Evolutionary conservation across 1,140 invertebrate species (phyloP).

Genomic region (Drosophila lowei): DNA sequence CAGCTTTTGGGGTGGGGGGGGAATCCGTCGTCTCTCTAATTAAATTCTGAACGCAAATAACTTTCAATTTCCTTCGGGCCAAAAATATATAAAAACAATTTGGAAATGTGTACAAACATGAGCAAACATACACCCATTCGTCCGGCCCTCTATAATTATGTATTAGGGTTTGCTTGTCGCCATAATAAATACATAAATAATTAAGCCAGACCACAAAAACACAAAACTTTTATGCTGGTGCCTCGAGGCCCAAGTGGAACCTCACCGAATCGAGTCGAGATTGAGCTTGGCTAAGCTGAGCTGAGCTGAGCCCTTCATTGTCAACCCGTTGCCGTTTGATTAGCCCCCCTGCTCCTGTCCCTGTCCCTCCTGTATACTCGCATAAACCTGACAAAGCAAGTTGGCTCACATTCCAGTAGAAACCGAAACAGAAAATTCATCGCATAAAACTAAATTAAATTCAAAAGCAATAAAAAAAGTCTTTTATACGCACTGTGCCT

Average conservation of each 20-base stretch:
- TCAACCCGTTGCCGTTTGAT: slow-evolving; percentile 26
- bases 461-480: slow-evolving; percentile 73
- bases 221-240: not conserved
- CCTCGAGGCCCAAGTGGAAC: not conserved
- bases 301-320: slow-evolving; percentile 28
- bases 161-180: slow-evolving; percentile 29
- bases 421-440: slow-evolving; percentile 22
- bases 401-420: slow-evolving; percentile 56
- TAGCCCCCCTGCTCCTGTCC: not conserved
- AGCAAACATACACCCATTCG: slow-evolving; percentile 48
- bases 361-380: not conserved
- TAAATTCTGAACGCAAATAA: slow-evolving; percentile 71
- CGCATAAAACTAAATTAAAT: slow-evolving; percentile 70
- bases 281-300: too few species aligned
- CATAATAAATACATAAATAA: slow-evolving; percentile 66
- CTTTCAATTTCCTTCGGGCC: slow-evolving; percentile 49
- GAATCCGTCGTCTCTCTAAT: slow-evolving; percentile 35
- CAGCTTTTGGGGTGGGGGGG: not conserved
- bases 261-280: slow-evolving; percentile 1
- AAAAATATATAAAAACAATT: slow-evolving; percentile 24
- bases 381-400: slow-evolving; percentile 63
- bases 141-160: slow-evolving; percentile 16
- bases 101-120: slow-evolving; percentile 47
- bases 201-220: slow-evolving; percentile 33
- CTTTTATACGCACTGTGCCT: slow-evolving; percentile 60